Conservation (phyloP, 2,797 vertebrate species). For the Megalops cyprinoides region DNA sequence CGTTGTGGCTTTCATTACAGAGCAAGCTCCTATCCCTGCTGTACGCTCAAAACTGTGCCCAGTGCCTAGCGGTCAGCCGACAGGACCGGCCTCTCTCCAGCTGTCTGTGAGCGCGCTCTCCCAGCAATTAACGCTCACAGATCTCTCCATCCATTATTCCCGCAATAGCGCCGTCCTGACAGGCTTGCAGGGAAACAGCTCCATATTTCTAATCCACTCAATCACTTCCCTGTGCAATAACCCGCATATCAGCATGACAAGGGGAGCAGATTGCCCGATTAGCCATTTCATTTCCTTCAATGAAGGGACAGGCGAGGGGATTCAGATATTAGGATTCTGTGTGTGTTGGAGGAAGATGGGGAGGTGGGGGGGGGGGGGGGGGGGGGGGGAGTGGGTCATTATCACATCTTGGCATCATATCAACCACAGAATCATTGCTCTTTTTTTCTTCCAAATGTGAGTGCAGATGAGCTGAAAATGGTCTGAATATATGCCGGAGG, state of each 20-base stretch:
- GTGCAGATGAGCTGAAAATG: slow-evolving; percentile 11
- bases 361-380: neutral
- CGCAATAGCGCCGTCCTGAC: neutral
- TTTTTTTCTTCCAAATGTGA: slow-evolving; percentile 28
- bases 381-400: slow-evolving; percentile 52
- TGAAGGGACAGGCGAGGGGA: slow-evolving; percentile 54
- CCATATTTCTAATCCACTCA: slow-evolving; percentile 22
- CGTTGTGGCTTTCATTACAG: no score
- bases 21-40: no score
- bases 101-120: neutral
- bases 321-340: slow-evolving; percentile 59
- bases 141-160: slow-evolving; percentile 26
- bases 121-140: slow-evolving; percentile 1
- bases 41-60: no score
- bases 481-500: neutral
- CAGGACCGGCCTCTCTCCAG: neutral
- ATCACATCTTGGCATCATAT: slow-evolving; percentile 66
- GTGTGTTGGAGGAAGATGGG: neutral
- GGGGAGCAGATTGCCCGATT: slow-evolving; percentile 57
- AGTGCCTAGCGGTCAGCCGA: neutral
- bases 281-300: slow-evolving; percentile 69
- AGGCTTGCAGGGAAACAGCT: neutral
- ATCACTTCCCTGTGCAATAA: slow-evolving; percentile 25
- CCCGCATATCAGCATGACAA: slow-evolving; percentile 43
- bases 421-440: slow-evolving; percentile 27